phyloP scores from a whole-genome alignment of 2,113 vertebrate species.

The Bolborhynchus lineola region DNA sequence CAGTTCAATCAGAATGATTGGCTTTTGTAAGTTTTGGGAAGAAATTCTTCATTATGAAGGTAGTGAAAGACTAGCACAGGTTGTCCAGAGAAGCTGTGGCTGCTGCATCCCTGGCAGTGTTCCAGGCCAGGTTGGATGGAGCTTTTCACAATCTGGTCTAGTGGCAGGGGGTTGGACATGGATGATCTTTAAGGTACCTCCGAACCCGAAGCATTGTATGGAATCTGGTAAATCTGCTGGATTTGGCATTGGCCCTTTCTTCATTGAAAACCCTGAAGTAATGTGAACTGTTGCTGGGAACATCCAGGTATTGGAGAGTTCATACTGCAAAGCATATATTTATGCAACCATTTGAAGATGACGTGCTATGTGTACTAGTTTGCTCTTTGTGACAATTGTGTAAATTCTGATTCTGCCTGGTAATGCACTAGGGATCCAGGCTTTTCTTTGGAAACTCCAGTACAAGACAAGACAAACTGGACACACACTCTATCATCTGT shows the following conservation, averaged over 20 bases:
- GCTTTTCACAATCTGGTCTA: neutral
- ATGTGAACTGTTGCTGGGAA: neutral
- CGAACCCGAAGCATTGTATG: neutral
- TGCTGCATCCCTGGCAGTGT: neutral
- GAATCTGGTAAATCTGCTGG: accelerated
- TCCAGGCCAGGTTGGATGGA: neutral
- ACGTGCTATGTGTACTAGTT: accelerated
- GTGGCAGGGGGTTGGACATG: neutral
- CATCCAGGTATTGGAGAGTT: neutral
- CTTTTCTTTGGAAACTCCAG: neutral
- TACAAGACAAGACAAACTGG: neutral
- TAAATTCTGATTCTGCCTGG: neutral
- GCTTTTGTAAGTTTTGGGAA: neutral
- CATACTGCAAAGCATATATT: neutral
- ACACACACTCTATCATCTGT: accelerated
- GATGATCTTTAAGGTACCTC: neutral
- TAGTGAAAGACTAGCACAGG: neutral
- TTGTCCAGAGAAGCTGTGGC: neutral
- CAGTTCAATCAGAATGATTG: neutral
- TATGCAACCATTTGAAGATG: neutral
- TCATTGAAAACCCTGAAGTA: neutral
- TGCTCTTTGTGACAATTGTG: neutral
- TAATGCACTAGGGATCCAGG: too few relatives aligned
- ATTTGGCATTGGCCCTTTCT: neutral
- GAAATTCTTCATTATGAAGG: neutral